Base-by-base conservation (phyloP, 2,797 vertebrate species). In the Nasua narica region DNA sequence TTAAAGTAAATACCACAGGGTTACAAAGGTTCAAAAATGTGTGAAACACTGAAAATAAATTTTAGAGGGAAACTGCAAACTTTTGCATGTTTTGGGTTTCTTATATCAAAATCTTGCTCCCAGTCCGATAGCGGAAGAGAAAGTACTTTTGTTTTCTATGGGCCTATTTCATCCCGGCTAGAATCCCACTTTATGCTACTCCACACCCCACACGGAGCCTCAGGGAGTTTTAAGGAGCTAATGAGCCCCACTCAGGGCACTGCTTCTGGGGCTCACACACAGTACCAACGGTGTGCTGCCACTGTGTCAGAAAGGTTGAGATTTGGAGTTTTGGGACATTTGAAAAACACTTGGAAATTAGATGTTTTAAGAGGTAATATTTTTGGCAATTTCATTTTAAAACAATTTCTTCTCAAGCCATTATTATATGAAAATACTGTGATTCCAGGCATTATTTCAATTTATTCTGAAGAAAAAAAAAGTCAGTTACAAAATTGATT, bases 1-100 rank as follows among this genome's bases (percentile, higher is more conserved):
- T 95, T 94, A 72, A 97, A 96, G 52, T 93, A 98, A 98, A 95
- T 90, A 87, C 91, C 95, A 90, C 87, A 95, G 69, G 65, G 58
- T 93, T 92, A 94, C 92, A 9, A 60, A 78, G 37, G 58, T 74
- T 97, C 60, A 76, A 95, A 87, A 93, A 86, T 29, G 23, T 65
- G 35, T 67, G 60, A 94, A 87, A 96, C 78, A 89, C 96, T 98
- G 95, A 86, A 96, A 89, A 97, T 90, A 35, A 91, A 50, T 60
- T 79, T 98, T 97, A 97, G 96, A 95, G 67, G 40, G 79, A 94
- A 91, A 92, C 32, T 4, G 4, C 37, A 95, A 52, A 87, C 62
- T 58, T 82, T 40, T 84, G 16, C 46, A 76, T 77, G 27, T 35
- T 96, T 62, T 72, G n/a, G 37, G 32, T 79, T 93, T 77, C 40